Percentiles rank a stretch among this genome's conserved stretches.
Evolutionary conservation across 92 coral and sea anemone species (phyloP).

Genomic region (Phenganax subtilis): DNA sequence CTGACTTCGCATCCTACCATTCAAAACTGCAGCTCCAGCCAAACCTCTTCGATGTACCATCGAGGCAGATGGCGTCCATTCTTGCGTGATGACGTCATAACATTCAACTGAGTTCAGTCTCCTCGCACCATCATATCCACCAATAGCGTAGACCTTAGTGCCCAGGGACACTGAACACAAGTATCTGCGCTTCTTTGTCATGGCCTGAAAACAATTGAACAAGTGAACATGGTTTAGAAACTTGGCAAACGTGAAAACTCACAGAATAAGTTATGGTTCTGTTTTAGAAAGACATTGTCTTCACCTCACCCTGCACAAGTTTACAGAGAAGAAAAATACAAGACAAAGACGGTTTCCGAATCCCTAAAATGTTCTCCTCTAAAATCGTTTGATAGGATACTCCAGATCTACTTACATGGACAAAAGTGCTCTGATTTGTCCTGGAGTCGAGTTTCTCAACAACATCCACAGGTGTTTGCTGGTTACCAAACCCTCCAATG

Average conservation of each 20-base stretch:
- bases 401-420: constrained; percentile 54
- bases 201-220: constrained; percentile 47
- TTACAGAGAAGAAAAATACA: background rate
- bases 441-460: constrained; percentile 92
- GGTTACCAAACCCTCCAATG: constrained; percentile 95
- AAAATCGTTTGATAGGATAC: background rate
- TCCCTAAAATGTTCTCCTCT: background rate
- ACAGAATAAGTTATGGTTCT: too few species aligned
- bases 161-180: constrained; percentile 80
- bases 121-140: constrained; percentile 92
- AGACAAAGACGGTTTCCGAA: background rate
- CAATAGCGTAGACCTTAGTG: constrained; percentile 76
- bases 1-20: constrained; percentile 44
- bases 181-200: constrained; percentile 86
- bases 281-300: too few species aligned
- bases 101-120: constrained; percentile 91
- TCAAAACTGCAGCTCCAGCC: constrained; percentile 86
- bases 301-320: too few species aligned
- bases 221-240: too few species aligned
- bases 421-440: constrained; percentile 61
- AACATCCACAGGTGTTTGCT: constrained; percentile 83
- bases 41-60: constrained; percentile 95
- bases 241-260: too few species aligned
- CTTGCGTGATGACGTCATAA: constrained; percentile 63
- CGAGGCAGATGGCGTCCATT: constrained; percentile 77